Conservation (phyloP, 2,113 vertebrate genomes). For the Lasiurus borealis region DNA sequence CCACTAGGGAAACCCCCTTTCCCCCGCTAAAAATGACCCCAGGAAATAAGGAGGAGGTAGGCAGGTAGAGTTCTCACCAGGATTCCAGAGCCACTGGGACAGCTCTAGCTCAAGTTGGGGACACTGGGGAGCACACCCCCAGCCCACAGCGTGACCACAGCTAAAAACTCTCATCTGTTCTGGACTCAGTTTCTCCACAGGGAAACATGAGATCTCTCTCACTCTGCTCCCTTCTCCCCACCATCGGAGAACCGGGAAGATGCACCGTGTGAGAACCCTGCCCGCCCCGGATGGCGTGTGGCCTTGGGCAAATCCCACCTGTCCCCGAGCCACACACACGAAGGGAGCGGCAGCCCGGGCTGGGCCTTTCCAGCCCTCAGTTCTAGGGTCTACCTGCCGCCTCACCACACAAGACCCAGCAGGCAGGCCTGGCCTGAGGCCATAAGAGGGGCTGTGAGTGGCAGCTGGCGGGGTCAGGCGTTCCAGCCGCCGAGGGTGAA, state of each 20-base stretch:
- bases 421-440: neutral
- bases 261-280: neutral
- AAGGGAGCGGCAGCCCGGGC: neutral
- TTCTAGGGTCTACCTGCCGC: neutral
- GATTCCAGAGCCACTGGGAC: neutral
- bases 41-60: neutral
- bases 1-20: neutral
- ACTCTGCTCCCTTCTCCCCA: neutral
- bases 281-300: neutral
- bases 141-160: neutral
- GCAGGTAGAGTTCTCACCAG: neutral
- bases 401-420: too few relatives aligned
- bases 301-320: neutral
- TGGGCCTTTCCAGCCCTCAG: neutral
- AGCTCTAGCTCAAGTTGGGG: neutral
- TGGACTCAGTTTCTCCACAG: neutral
- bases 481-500: neutral
- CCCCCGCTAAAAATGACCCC: too few relatives aligned
- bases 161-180: neutral
- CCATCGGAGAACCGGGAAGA: neutral
- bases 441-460: neutral
- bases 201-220: neutral
- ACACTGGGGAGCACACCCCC: neutral
- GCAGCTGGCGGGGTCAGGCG: neutral
- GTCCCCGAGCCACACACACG: neutral